phyloP scores from a whole-genome alignment of 2,797 vertebrate genomes.

The Phrynocephalus vlangalii region DNA sequence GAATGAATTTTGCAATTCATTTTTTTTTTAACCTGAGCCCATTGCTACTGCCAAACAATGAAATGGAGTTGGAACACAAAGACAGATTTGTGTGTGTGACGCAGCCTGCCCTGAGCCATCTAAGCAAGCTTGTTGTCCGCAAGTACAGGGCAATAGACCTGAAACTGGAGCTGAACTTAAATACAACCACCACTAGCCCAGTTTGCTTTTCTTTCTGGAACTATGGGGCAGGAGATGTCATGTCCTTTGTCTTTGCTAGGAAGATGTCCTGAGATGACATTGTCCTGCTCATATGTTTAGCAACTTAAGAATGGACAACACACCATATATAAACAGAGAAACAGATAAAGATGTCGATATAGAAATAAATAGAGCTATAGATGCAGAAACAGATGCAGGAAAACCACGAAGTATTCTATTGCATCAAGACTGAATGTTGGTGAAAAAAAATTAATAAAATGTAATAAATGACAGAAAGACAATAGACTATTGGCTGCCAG shows the following conservation, averaged over 20 bases:
- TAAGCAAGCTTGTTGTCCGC: neutral
- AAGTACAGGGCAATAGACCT: neutral
- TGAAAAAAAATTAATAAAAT: constrained; percentile 56
- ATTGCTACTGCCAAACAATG: neutral
- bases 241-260: neutral
- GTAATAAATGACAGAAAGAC: constrained; percentile 51
- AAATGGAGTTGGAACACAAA: neutral
- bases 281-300: neutral
- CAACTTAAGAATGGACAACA: constrained; percentile 1
- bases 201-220: neutral
- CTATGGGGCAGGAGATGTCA: neutral
- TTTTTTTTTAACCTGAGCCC: too few species aligned
- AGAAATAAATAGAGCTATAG: too few species aligned
- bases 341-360: neutral
- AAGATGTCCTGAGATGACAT: neutral
- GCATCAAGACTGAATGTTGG: constrained; percentile 43
- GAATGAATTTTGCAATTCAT: too few species aligned
- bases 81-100: neutral
- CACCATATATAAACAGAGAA: neutral
- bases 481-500: constrained; percentile 57
- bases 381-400: neutral
- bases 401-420: constrained; percentile 11
- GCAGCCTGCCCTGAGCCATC: neutral
- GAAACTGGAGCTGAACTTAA: neutral
- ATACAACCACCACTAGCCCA: neutral